phyloP scores from a whole-genome alignment of 2,113 vertebrate species.

The Neotoma lepida region DNA sequence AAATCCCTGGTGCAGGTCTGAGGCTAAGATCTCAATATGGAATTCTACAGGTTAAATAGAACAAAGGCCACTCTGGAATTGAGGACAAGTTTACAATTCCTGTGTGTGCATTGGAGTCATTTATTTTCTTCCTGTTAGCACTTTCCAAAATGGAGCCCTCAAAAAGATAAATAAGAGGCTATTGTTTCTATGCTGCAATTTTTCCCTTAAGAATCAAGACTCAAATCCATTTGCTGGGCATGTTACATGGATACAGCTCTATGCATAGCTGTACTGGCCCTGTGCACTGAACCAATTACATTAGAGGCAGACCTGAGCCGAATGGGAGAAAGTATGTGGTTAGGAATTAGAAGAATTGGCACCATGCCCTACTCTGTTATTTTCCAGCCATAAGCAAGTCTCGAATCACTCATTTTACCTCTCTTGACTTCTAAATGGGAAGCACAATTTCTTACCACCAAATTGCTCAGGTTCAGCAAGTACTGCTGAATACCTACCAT shows the following conservation, averaged over 20 bases:
- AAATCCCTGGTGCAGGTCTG: not conserved
- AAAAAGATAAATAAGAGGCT: constrained; percentile 60
- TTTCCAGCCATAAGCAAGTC: not conserved
- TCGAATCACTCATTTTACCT: constrained; percentile 2
- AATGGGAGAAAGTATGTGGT: constrained; percentile 46
- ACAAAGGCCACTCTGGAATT: not conserved
- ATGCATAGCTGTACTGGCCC: not conserved
- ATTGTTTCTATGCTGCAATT: constrained; percentile 49
- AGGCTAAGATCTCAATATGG: not conserved
- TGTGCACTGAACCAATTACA: constrained; percentile 57
- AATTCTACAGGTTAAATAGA: not conserved
- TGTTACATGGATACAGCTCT: constrained; percentile 12
- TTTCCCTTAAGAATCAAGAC: constrained; percentile 29
- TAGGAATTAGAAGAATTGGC: constrained; percentile 55
- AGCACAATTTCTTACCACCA: not conserved
- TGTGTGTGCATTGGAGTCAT: not conserved
- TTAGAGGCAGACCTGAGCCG: not conserved
- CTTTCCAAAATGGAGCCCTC: constrained; percentile 68
- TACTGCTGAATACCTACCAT: not conserved
- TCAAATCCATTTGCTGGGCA: constrained; percentile 56
- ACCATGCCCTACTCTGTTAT: not conserved
- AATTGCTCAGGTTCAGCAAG: not conserved
- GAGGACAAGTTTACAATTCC: not conserved
- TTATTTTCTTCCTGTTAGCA: constrained; percentile 68
- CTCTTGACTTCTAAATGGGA: constrained; percentile 24